phyloP scores from a whole-genome alignment of 2,888 invertebrate species.

The Pseudoips prasinana region DNA sequence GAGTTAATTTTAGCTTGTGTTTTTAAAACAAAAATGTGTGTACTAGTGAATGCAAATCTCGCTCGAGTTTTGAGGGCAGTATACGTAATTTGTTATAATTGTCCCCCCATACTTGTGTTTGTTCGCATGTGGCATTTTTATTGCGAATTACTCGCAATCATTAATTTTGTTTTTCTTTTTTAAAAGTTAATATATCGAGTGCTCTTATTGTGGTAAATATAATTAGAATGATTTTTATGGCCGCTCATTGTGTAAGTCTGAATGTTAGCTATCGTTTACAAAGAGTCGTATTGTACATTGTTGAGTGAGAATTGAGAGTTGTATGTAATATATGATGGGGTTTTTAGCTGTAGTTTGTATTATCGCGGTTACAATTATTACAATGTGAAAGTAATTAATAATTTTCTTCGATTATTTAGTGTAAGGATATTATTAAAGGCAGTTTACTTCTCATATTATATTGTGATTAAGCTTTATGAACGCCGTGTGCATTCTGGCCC shows the following conservation, averaged over 20 bases:
- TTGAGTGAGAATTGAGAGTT: slow-evolving; percentile 39
- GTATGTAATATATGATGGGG: slow-evolving; percentile 38
- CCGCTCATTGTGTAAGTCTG: slow-evolving; percentile 46
- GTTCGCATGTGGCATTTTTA: slow-evolving; percentile 82
- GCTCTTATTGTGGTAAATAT: slow-evolving; percentile 55
- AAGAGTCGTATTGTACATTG: slow-evolving; percentile 51
- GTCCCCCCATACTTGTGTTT: slow-evolving; percentile 64
- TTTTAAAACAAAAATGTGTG: slow-evolving; percentile 57
- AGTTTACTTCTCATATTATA: too few species aligned
- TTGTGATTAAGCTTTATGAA: too few species aligned
- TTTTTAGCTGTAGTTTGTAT: slow-evolving; percentile 28
- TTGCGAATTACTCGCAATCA: slow-evolving; percentile 80
- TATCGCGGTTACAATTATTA: slow-evolving; percentile 13
- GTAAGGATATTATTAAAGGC: too few species aligned
- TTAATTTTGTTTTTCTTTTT: slow-evolving; percentile 80
- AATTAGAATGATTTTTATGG: slow-evolving; percentile 59
- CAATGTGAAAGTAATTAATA: slow-evolving; percentile 14
- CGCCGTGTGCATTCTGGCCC: too few species aligned
- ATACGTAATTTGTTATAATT: slow-evolving; percentile 81
- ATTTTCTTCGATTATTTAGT: too few species aligned
- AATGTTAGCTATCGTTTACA: slow-evolving; percentile 65
- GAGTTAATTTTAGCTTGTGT: slow-evolving; percentile 32
- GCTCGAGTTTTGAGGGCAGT: slow-evolving; percentile 80
- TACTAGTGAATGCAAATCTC: slow-evolving; percentile 78
- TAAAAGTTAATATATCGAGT: slow-evolving; percentile 72